Evolutionary conservation across 2,797 vertebrate genomes (phyloP).

Genomic region (Alfaro cultratus): DNA sequence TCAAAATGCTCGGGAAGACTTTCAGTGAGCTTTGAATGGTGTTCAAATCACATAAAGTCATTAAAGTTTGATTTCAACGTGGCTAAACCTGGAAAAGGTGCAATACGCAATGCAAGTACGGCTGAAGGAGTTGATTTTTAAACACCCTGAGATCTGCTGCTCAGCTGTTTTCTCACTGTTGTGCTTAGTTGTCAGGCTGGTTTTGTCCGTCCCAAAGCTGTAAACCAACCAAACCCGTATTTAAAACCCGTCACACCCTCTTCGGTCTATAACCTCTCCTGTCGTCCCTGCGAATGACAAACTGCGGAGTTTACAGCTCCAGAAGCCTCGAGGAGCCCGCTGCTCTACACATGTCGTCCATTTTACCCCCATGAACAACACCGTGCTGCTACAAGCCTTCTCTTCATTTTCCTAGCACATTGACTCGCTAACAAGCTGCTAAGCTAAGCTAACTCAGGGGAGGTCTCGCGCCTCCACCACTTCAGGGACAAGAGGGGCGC

Average conservation of each 20-base stretch:
- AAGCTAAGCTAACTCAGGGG: constrained; percentile 46
- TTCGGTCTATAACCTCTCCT: constrained; percentile 53
- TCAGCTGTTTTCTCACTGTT: constrained; percentile 31
- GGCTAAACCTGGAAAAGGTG: background rate
- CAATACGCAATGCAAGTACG: constrained; percentile 11
- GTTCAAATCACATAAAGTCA: background rate
- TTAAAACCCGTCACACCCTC: constrained; percentile 65
- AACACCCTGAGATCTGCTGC: constrained; percentile 13
- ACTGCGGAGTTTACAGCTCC: constrained; percentile 53
- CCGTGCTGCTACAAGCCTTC: constrained; percentile 41
- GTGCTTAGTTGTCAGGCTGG: constrained; percentile 38
- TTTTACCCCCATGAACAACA: background rate
- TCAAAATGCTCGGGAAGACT: no score
- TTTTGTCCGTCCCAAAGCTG: constrained; percentile 52
- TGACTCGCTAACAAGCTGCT: constrained; percentile 30
- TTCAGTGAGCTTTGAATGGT: background rate
- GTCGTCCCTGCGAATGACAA: constrained; percentile 59
- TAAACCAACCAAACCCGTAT: constrained; percentile 74
- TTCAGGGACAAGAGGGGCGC: constrained; percentile 18
- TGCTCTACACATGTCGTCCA: constrained; percentile 31
- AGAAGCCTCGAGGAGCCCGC: constrained; percentile 40
- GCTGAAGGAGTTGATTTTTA: constrained; percentile 32
- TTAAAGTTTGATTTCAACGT: background rate
- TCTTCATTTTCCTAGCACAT: constrained; percentile 48
- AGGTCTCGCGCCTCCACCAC: constrained; percentile 51